Base-by-base conservation (phyloP, 2,797 vertebrate species). In the Pyrocephalus nanus region DNA sequence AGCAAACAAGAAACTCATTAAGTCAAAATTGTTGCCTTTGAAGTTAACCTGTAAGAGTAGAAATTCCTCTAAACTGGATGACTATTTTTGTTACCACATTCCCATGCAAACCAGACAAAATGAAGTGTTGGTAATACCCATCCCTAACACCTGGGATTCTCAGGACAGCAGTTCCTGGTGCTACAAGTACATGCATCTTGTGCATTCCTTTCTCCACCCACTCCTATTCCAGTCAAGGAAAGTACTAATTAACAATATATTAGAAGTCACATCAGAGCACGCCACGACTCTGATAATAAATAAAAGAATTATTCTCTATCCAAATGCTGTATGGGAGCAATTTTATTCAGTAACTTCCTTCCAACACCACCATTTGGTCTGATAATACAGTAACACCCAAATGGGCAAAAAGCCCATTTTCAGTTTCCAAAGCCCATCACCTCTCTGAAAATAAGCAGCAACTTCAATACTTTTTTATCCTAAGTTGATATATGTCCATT, bases 181-280 rank as follows among this genome's bases (percentile, higher is more conserved):
- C 34, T 85, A 64, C 67, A 75, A 89, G 67, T 53, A 76, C 1
- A 6, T 3, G 11, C 81, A 95, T 89, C 84, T 74, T 86, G 36
- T 7, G 2, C 83, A 54, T 90, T 93, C 84, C 92, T 69, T 89
- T 95, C 89, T 80, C 76, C 87, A 77, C 85, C 87, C 90, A 92
- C 69, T 91, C 81, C 62, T 91, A 71, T 1, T 79, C 64, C 66
- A 93, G 26, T 32, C 60, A 76, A 88, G 48, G 15, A 61, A 67
- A 82, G 57, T 15, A 87, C 77, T 71, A 92, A 95, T 92, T 93
- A 95, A 40, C 42, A 26, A 77, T 64, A 9, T 76, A 82, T 64
- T 61, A 80, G 8, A 69, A 89, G n/a, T 74, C 61, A 29, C 25
- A 91, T 77, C 45, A 36, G 2, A 80, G 21, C 50, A 47, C 8